Base-by-base conservation (phyloP, 2,797 vertebrate genomes). In the Lagorchestes hirsutus region DNA sequence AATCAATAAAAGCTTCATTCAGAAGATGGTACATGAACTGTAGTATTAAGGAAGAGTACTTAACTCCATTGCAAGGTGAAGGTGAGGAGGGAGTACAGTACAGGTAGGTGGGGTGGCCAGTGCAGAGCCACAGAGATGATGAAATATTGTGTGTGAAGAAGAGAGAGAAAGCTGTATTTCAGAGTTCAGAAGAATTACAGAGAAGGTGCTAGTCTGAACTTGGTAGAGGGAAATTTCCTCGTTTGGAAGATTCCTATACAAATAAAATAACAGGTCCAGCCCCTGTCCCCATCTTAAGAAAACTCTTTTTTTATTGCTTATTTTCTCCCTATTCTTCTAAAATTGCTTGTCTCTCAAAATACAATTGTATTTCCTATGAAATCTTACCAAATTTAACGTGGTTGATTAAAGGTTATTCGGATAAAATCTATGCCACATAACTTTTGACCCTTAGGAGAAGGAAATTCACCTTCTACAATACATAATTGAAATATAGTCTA, bases 331-430 rank as follows among this genome's bases (percentile, higher is more conserved):
- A 16, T 74, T 96, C 87, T 94, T 29, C 9, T 91, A 54, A 40
- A 93, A 54, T 55, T 31, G 74, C 18, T 90, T 54, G 96, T 95
- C 9, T 4, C 74, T 97, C 97, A 97, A 98, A 57, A 57, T 93
- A 97, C 96, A 98, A 98, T 97, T 98, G 93, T 97, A 93, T 93
- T 46, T 96, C 98, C 54, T 98, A 93, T 96, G 87, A 95, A 98
- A 98, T 96, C 94, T 97, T 94, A 96, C 95, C 96, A 98, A 98
- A 97, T 98, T 92, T 98, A 98, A 96, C 98, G 98, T 96, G 93
- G 91, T 97, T 98, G 96, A 96, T 94, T 97, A 94, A 96, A 95
- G 92, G 92, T 96, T 98, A 95, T 98, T 95, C 98, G 95, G 97
- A 97, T 97, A 97, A 97, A 96, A 96, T 97, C 93, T 96, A 95